Percentiles rank a stretch among this genome's conserved stretches.
phyloP scores from a whole-genome alignment of 2,113 vertebrate species.

The Thamnaconus septentrionalis region DNA sequence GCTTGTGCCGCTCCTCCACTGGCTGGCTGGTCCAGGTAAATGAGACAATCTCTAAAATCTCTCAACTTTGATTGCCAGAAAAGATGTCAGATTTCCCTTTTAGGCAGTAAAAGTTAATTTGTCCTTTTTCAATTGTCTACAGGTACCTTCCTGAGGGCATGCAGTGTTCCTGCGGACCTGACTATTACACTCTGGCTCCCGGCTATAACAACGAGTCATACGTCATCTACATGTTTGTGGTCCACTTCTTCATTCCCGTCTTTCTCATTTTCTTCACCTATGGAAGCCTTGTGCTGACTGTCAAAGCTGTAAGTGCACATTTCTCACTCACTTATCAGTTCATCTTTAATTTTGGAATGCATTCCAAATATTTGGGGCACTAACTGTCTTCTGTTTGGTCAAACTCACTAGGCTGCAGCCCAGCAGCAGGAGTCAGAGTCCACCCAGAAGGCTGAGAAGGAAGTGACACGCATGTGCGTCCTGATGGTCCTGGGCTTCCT shows the following conservation, averaged over 20 bases:
- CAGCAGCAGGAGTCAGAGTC: constrained; percentile 81
- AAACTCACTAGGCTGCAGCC: constrained; percentile 54
- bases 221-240: constrained; percentile 74
- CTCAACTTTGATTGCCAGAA: not conserved
- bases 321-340: not conserved
- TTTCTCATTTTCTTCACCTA: constrained; percentile 78
- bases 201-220: constrained; percentile 80
- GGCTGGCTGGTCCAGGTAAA: constrained; percentile 79
- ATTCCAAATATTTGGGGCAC: too few relatives aligned
- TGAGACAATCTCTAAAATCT: not conserved
- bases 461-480: constrained; percentile 82
- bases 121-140: not conserved
- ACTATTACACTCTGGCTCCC: constrained; percentile 79
- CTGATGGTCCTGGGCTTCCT: constrained; percentile 81
- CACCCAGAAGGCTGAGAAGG: constrained; percentile 81
- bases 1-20: constrained; percentile 77
- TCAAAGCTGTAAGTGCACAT: constrained; percentile 71
- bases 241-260: constrained; percentile 72
- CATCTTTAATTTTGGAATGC: too few relatives aligned
- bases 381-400: not conserved
- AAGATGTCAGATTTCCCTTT: not conserved
- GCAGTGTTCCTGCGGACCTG: constrained; percentile 78
- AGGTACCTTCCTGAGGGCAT: constrained; percentile 79
- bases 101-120: not conserved
- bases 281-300: constrained; percentile 76